These are phyloP conservation scores for Drosophila neotestacea DNA, from an alignment of 2,888 invertebrate genomes.

Conservation along the genomic window DNA sequence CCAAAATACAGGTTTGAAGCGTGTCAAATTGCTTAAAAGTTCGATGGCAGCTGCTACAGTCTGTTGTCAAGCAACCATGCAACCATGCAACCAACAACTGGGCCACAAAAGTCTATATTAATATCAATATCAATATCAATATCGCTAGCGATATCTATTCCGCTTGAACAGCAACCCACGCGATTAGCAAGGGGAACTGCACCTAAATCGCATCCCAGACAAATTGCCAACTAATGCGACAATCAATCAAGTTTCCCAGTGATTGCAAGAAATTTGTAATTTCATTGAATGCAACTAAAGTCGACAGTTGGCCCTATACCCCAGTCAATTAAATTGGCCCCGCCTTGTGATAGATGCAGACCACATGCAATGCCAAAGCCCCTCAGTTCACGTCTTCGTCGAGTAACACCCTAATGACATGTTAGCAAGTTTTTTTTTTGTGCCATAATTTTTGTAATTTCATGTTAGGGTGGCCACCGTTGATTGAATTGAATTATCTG, in stretches of 20 bases:
- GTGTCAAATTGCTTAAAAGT: slow-evolving; percentile 64
- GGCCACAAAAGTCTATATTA: slow-evolving; percentile 54
- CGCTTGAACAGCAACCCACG: slow-evolving; percentile 30
- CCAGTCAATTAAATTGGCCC: slow-evolving; percentile 55
- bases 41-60: slow-evolving; percentile 49
- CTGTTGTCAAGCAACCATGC: slow-evolving; percentile 23
- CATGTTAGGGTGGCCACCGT: slow-evolving; percentile 73
- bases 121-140: slow-evolving; percentile 62
- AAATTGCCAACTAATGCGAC: slow-evolving; percentile 51
- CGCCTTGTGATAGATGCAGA: slow-evolving; percentile 53
- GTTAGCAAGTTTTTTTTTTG: slow-evolving; percentile 44
- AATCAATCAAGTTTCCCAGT: slow-evolving; percentile 63
- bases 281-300: slow-evolving; percentile 49
- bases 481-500: slow-evolving; percentile 74
- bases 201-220: slow-evolving; percentile 66
- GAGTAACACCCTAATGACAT: slow-evolving; percentile 69
- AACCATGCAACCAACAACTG: slow-evolving; percentile 32
- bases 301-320: slow-evolving; percentile 46
- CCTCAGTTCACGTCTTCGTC: slow-evolving; percentile 1
- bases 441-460: slow-evolving; percentile 72
- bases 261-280: slow-evolving; percentile 45
- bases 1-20: slow-evolving; percentile 66
- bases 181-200: slow-evolving; percentile 41
- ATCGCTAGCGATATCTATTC: slow-evolving; percentile 7
- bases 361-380: slow-evolving; percentile 25